These are phyloP conservation scores for Petaurus breviceps DNA, from an alignment of 2,113 vertebrate genomes.

Conservation along the genomic window DNA sequence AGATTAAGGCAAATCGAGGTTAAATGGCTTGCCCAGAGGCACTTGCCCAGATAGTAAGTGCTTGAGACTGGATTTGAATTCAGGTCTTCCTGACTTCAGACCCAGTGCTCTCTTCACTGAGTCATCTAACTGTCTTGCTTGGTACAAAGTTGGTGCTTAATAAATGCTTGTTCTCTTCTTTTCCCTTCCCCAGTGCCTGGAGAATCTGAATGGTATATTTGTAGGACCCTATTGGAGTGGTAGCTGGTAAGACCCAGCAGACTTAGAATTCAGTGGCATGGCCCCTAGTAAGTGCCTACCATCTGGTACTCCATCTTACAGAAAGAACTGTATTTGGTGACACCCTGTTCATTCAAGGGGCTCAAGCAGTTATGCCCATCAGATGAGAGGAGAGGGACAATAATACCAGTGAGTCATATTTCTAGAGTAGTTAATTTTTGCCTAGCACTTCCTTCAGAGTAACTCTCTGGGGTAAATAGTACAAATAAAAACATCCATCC, in stretches of 20 bases:
- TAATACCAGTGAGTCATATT: background rate
- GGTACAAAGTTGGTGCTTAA: background rate
- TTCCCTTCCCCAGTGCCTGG: background rate
- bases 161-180: background rate
- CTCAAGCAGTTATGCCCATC: background rate
- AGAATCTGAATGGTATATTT: background rate
- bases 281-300: background rate
- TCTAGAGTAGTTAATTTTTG: background rate
- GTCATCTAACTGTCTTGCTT: background rate
- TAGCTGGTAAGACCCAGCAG: background rate
- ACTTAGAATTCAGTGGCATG: background rate
- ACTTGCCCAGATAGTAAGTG: background rate
- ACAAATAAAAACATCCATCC: background rate
- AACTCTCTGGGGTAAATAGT: background rate
- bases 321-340: background rate
- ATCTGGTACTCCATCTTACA: background rate
- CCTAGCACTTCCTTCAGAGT: background rate
- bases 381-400: background rate
- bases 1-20: no score
- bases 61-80: background rate
- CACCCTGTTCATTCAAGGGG: background rate
- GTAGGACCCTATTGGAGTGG: background rate
- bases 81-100: background rate
- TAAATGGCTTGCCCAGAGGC: no score
- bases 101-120: background rate